Conservation (phyloP, 2,797 vertebrate species). For the Thamnophis elegans region DNA sequence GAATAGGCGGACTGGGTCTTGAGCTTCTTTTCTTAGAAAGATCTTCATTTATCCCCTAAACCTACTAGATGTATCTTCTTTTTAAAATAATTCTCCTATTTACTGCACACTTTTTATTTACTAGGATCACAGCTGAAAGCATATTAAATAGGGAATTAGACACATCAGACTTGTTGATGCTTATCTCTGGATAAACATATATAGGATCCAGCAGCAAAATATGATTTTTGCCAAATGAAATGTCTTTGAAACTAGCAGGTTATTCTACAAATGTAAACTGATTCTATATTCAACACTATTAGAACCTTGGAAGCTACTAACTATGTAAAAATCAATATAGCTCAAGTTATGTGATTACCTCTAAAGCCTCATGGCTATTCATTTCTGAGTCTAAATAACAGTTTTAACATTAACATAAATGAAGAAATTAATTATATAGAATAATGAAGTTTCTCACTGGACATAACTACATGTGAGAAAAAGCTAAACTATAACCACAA, state of each 20-base stretch:
- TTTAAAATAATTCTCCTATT: neutral
- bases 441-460: neutral
- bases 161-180: neutral
- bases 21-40: neutral
- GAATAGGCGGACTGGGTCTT: neutral
- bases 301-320: neutral
- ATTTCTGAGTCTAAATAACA: neutral
- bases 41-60: neutral
- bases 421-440: neutral
- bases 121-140: neutral
- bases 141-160: neutral
- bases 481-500: neutral
- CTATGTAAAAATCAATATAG: constrained; percentile 7
- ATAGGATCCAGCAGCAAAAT: neutral
- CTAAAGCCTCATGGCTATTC: constrained; percentile 11
- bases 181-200: neutral
- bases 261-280: neutral
- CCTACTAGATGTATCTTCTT: neutral
- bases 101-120: neutral
- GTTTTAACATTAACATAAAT: constrained; percentile 3
- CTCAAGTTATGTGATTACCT: neutral
- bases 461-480: neutral
- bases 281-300: neutral
- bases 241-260: neutral
- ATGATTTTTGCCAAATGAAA: neutral